Conservation (phyloP, 1,140 invertebrate species). For the Drosophila santomea region DNA sequence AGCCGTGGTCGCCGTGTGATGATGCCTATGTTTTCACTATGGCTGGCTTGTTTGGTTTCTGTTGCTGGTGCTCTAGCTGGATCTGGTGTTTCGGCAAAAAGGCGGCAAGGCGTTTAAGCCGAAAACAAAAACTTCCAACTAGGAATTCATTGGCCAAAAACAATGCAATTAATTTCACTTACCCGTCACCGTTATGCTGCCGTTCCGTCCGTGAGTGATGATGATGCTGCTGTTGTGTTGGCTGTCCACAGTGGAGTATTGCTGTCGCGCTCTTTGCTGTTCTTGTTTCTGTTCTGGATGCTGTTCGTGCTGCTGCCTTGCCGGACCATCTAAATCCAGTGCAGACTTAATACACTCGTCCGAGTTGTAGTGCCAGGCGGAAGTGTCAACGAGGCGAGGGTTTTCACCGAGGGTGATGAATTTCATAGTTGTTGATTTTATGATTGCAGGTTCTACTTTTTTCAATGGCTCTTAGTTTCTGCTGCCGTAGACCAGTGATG, state of each 20-base stretch:
- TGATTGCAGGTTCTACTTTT: slow-evolving; percentile 68
- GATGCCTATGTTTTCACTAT: slow-evolving; percentile 13
- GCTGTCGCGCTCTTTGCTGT: slow-evolving; percentile 34
- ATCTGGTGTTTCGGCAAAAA: slow-evolving; percentile 51
- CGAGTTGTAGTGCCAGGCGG: slow-evolving; percentile 49
- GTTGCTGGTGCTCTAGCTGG: slow-evolving; percentile 22
- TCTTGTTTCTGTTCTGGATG: slow-evolving; percentile 34
- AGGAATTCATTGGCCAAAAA: slow-evolving; percentile 84
- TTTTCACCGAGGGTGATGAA: slow-evolving; percentile 78
- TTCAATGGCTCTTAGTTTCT: slow-evolving; percentile 11
- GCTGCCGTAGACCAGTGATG: slow-evolving; percentile 10
- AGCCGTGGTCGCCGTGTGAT: slow-evolving; percentile 48
- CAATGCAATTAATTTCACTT: slow-evolving; percentile 85
- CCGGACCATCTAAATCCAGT: slow-evolving; percentile 64
- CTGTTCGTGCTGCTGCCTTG: slow-evolving; percentile 22
- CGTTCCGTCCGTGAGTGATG: slow-evolving; percentile 58
- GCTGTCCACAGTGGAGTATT: slow-evolving; percentile 38
- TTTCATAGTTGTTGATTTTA: slow-evolving; percentile 85
- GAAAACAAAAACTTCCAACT: slow-evolving; percentile 81
- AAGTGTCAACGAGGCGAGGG: slow-evolving; percentile 73
- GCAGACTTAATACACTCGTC: slow-evolving; percentile 52
- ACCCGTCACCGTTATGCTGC: slow-evolving; percentile 69
- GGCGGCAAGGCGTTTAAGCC: slow-evolving; percentile 80
- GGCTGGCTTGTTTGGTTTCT: slow-evolving; percentile 26
- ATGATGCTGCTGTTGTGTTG: slow-evolving; percentile 54